Conservation (phyloP, 2,113 vertebrate genomes). For the Irena cyanogastra region DNA sequence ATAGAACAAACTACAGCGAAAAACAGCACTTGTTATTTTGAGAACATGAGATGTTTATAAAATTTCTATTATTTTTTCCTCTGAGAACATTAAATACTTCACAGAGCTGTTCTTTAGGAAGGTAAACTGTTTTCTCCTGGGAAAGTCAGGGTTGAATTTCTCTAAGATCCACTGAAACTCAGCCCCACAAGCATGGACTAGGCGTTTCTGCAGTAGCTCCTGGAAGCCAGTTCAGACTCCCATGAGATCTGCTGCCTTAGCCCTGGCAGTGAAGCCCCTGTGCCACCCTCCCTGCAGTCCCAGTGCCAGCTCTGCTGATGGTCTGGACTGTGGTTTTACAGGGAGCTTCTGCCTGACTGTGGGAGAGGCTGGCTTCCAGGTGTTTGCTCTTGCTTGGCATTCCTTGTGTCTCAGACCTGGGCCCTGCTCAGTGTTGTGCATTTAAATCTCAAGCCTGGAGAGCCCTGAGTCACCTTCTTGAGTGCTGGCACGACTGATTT, state of each 20-base stretch:
- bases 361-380: not conserved
- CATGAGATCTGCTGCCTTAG: not conserved
- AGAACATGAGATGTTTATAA: no score
- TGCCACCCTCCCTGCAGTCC: not conserved
- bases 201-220: not conserved
- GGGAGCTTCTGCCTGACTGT: not conserved
- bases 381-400: not conserved
- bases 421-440: not conserved
- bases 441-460: not conserved
- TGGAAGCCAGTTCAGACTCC: not conserved
- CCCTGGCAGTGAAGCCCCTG: not conserved
- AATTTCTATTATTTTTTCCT: no score
- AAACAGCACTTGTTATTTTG: no score
- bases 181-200: not conserved
- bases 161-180: no score
- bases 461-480: not conserved
- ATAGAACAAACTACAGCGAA: no score
- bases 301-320: not conserved
- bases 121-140: no score
- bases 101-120: no score
- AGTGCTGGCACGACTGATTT: not conserved
- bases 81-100: no score
- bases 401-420: not conserved
- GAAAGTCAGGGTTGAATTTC: no score
- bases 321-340: not conserved